These are phyloP conservation scores for Palythoa grandis DNA, from an alignment of 92 coral and sea anemone genomes.

Conservation along the genomic window DNA sequence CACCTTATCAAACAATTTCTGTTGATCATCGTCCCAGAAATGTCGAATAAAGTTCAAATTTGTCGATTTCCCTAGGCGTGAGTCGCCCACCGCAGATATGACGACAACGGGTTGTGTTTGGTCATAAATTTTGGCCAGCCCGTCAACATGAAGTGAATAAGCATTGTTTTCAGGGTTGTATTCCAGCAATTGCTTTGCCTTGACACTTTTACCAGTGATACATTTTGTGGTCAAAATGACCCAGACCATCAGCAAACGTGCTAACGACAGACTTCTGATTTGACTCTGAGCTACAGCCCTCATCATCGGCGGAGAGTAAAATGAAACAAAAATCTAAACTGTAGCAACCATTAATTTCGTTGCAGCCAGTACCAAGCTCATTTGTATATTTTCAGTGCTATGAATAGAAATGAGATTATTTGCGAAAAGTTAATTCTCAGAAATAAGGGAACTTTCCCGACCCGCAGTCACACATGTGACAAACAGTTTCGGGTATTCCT, in stretches of 20 bases:
- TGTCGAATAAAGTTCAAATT: constrained; percentile 67
- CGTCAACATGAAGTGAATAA: constrained; percentile 33
- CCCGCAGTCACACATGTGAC: no score
- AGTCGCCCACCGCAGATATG: constrained; percentile 69
- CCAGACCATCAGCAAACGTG: not conserved
- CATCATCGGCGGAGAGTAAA: not conserved
- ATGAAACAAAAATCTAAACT: not conserved
- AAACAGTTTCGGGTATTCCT: no score
- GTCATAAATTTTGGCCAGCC: not conserved
- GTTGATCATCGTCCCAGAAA: constrained; percentile 31
- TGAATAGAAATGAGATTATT: no score
- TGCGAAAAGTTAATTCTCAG: no score
- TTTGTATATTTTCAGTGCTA: no score
- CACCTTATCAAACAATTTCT: constrained; percentile 40
- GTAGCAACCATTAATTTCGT: not conserved
- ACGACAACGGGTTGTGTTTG: constrained; percentile 4
- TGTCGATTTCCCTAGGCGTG: constrained; percentile 82
- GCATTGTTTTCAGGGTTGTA: not conserved
- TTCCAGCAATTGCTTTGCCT: constrained; percentile 4
- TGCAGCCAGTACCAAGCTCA: not conserved
- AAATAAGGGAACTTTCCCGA: no score
- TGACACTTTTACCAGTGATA: not conserved
- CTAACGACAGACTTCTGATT: not conserved
- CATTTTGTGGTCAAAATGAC: not conserved
- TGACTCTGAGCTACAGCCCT: not conserved